Evolutionary conservation across 37 sponge, comb jelly and placozoan species (phyloP), one percentile per base, ranked within the genome.

Genomic region (Hexactinellida sp.): DNA sequence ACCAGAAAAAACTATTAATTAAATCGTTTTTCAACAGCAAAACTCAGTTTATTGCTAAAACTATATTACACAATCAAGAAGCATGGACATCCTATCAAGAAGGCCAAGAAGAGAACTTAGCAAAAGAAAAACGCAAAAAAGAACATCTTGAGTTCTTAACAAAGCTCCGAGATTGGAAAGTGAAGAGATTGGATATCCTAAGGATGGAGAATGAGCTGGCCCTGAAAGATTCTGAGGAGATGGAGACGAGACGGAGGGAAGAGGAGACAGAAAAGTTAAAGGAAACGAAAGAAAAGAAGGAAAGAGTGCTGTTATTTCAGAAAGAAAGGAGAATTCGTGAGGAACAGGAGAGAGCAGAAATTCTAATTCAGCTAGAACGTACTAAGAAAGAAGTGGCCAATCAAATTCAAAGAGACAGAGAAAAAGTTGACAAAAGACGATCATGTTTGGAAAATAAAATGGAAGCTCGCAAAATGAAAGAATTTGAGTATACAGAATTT

Each of bases 21-120:
- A 63, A 63, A 63, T 63, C 76, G 28, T 63, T 63, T 63, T 63
- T 63, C 76, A 63, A 63, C 34, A 63, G 76, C 76, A 63, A 63
- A 63, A 10, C 21, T 63, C 19, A 63, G 30, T 63, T 32, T 28
- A 63, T 63, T n/a, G 25, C 28, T 23, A 63, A 63, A n/a, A 63
- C 76, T 32, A 25, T 32, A n/a, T 3, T 63, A 25, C 76, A 63
- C 30, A 63, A 63, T 63, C 28, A 63, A 63, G 76, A 63, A n/a
- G 3, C 76, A 63, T 63, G 76, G 76, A 63, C 76, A 21, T 63
- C 76, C 5, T 28, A 25, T n/a, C 13, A 32, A 7, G 76, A 63
- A 63, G 21, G 25, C 34, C 21, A 63, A 63, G 28, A 63, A 63
- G 76, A 63, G 13, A 63, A 63, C 3, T 25, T 63, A 1, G 25